Evolutionary conservation across 2,113 vertebrate species (phyloP).

Genomic region (Oceanodroma tethys): DNA sequence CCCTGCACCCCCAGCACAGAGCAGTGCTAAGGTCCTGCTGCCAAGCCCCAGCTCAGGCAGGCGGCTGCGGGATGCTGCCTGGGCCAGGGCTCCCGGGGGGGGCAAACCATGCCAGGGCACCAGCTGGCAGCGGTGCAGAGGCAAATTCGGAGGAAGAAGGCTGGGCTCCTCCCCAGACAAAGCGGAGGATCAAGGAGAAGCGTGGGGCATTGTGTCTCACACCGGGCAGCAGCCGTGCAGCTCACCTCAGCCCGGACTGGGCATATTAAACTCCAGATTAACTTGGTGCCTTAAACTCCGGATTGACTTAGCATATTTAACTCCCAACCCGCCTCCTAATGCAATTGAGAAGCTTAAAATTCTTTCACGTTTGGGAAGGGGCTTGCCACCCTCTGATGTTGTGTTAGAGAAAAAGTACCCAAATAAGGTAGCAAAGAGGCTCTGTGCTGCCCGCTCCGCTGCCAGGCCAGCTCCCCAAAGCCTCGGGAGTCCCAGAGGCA

Average conservation of each 20-base stretch:
- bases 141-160: not conserved
- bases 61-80: not conserved
- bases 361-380: not conserved
- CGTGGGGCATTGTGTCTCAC: accelerated
- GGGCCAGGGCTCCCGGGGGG: not conserved
- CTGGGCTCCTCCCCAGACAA: not conserved
- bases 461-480: not conserved
- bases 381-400: not conserved
- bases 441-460: not conserved
- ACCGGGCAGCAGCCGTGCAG: not conserved
- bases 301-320: not conserved
- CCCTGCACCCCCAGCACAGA: not conserved
- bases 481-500: not conserved
- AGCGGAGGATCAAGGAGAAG: accelerated
- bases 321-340: not conserved
- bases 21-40: not conserved
- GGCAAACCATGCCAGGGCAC: not conserved
- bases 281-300: not conserved
- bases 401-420: not conserved
- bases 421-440: not conserved
- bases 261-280: not conserved
- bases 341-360: not conserved
- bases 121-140: not conserved
- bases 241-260: not conserved
- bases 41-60: not conserved